Conservation (phyloP, 2,888 invertebrate genomes). For the Subacronicta megacephala region DNA sequence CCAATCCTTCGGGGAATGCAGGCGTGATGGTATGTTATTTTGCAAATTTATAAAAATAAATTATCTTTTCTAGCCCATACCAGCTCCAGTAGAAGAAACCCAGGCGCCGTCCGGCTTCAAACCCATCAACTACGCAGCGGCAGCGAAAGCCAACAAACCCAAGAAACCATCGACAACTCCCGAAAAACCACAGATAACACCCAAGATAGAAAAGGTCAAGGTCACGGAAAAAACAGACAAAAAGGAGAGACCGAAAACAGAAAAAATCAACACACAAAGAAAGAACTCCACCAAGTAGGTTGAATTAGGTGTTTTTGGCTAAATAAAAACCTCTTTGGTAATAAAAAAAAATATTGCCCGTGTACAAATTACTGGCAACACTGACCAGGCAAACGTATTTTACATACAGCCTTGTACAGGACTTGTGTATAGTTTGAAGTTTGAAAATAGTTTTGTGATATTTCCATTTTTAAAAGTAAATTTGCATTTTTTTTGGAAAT, state of each 20-base stretch:
- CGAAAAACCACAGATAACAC: conserved; percentile 52
- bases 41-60: not conserved
- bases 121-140: conserved; percentile 86
- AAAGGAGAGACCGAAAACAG: conserved; percentile 52
- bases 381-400: conserved; percentile 32
- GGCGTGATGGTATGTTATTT: no score
- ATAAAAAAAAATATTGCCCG: conserved; percentile 39
- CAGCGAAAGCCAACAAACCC: conserved; percentile 83
- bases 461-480: conserved; percentile 50
- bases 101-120: conserved; percentile 64
- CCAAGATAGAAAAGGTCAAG: conserved; percentile 55
- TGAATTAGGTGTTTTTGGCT: conserved; percentile 35
- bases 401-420: conserved; percentile 48
- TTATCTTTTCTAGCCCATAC: conserved; percentile 53
- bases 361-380: conserved; percentile 50
- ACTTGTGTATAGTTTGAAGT: conserved; percentile 52
- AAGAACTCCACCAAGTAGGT: conserved; percentile 81
- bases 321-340: conserved; percentile 38
- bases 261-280: conserved; percentile 63
- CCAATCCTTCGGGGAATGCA: no score
- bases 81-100: conserved; percentile 59
- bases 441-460: conserved; percentile 56
- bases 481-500: conserved; percentile 54
- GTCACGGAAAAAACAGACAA: conserved; percentile 55
- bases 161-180: conserved; percentile 76